These are phyloP conservation scores for Polydrusus cervinus DNA, from an alignment of 2,888 invertebrate genomes.

Conservation along the genomic window DNA sequence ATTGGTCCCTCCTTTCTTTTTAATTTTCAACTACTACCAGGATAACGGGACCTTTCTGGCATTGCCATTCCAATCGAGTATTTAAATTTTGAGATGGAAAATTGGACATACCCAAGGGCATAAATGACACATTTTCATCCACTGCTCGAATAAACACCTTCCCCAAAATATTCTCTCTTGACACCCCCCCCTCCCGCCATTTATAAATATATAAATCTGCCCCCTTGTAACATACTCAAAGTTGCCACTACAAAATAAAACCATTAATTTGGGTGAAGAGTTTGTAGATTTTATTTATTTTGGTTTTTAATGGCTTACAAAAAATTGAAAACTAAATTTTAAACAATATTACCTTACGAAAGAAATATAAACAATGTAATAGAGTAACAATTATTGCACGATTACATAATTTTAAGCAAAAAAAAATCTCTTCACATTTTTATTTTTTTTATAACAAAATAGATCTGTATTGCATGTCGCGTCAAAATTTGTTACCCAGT, in stretches of 20 bases:
- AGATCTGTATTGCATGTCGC: slow-evolving; percentile 59
- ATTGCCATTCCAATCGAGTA: too few species aligned
- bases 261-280: slow-evolving; percentile 39
- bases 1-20: too few species aligned
- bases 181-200: too few species aligned
- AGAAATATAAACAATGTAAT: slow-evolving; percentile 29
- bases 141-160: too few species aligned
- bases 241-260: slow-evolving; percentile 14
- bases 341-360: slow-evolving; percentile 28
- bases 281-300: slow-evolving; percentile 28
- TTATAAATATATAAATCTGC: too few species aligned
- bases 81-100: too few species aligned
- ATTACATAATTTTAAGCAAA: slow-evolving; percentile 16
- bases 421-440: slow-evolving; percentile 60
- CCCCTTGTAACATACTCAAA: not conserved
- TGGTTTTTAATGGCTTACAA: slow-evolving; percentile 1
- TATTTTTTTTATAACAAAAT: slow-evolving; percentile 66
- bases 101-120: too few species aligned
- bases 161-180: too few species aligned
- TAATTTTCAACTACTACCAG: too few species aligned
- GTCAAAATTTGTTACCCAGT: slow-evolving; percentile 65
- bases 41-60: too few species aligned
- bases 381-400: slow-evolving; percentile 45
- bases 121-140: too few species aligned
- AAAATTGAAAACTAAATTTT: slow-evolving; percentile 41